These are phyloP conservation scores for Bos indicus DNA, from an alignment of 2,113 vertebrate species.

Conservation along the genomic window DNA sequence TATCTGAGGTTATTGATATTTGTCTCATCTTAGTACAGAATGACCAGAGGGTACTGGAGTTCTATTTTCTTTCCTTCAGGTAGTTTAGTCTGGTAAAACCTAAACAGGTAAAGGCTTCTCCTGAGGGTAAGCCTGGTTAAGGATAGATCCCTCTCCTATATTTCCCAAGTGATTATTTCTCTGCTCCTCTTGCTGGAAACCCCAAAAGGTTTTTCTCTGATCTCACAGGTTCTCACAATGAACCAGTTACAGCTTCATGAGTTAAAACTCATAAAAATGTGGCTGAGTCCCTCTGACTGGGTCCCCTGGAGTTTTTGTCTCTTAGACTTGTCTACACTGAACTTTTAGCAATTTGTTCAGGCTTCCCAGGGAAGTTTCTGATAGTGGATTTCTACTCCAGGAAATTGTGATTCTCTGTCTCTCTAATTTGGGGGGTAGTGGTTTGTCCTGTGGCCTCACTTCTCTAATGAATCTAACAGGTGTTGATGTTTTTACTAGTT, in stretches of 20 bases:
- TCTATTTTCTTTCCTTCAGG: neutral
- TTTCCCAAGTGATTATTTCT: neutral
- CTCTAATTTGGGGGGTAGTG: neutral
- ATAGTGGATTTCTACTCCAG: neutral
- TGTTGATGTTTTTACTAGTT: neutral
- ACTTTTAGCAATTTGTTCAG: neutral
- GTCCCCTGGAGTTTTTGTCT: neutral
- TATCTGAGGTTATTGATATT: no score
- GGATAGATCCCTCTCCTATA: neutral
- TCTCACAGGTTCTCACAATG: neutral
- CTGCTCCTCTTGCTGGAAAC: neutral
- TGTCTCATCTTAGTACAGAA: neutral
- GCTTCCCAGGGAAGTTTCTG: neutral
- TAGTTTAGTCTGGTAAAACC: neutral
- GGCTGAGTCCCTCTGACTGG: neutral
- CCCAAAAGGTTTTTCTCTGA: neutral
- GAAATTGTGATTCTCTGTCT: neutral
- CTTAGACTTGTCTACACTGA: neutral
- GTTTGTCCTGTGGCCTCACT: neutral
- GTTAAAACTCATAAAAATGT: neutral
- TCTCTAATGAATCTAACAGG: neutral
- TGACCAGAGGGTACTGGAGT: neutral
- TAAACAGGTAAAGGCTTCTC: neutral
- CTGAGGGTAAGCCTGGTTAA: neutral
- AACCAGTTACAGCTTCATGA: neutral